Percentiles rank a stretch among this genome's conserved stretches.
Evolutionary conservation across 2,797 vertebrate genomes (phyloP).

Genomic region (Sciurus vulgaris): DNA sequence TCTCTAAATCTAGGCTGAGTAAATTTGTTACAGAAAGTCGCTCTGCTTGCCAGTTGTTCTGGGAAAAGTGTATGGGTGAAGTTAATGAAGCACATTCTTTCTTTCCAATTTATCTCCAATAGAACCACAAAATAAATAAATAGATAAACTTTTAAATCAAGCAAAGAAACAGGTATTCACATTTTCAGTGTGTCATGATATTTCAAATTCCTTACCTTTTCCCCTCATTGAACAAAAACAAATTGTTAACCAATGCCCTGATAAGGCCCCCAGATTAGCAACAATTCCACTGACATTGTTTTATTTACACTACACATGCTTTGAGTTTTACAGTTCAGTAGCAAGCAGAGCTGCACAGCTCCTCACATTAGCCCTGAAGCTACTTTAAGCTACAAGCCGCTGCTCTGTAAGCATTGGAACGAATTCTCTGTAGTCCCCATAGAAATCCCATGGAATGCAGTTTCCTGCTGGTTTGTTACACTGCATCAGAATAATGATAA

Average conservation of each 20-base stretch:
- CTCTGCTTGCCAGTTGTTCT: neutral
- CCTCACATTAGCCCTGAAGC: slow-evolving; percentile 76
- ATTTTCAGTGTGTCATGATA: slow-evolving; percentile 63
- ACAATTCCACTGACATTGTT: slow-evolving; percentile 57
- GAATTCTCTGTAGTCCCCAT: slow-evolving; percentile 82
- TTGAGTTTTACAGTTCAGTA: slow-evolving; percentile 81
- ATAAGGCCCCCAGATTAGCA: slow-evolving; percentile 81
- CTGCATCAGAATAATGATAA: slow-evolving; percentile 78
- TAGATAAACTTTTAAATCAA: slow-evolving; percentile 68
- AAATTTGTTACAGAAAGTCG: neutral
- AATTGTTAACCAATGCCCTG: slow-evolving; percentile 71
- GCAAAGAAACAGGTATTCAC: slow-evolving; percentile 38
- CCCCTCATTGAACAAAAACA: slow-evolving; percentile 63
- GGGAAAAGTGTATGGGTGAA: neutral
- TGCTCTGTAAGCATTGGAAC: slow-evolving; percentile 83
- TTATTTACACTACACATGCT: slow-evolving; percentile 79
- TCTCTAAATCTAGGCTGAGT: neutral
- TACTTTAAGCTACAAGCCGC: slow-evolving; percentile 75
- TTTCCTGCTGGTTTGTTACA: slow-evolving; percentile 82
- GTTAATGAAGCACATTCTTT: neutral
- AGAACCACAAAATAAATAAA: slow-evolving; percentile 29
- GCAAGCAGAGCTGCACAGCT: slow-evolving; percentile 70
- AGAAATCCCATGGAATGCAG: slow-evolving; percentile 84
- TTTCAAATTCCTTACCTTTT: slow-evolving; percentile 68
- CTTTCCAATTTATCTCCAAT: slow-evolving; percentile 48